Evolutionary conservation across 1,140 invertebrate species (phyloP).

Genomic region (Scaptodrosophila lebanonensis): DNA sequence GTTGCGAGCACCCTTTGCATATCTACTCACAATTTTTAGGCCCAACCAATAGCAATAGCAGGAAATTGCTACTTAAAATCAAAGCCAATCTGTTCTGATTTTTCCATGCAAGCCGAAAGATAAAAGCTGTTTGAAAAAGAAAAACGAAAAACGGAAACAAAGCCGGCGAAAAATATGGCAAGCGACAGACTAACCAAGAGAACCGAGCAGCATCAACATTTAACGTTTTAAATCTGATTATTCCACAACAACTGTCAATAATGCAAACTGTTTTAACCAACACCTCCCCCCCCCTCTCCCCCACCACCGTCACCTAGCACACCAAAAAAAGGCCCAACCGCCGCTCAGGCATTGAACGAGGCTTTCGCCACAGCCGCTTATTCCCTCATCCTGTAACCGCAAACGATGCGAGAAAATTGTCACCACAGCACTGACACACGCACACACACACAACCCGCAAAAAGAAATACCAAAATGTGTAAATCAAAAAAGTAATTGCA

Average conservation of each 20-base stretch:
- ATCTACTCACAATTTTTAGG: too few relatives aligned
- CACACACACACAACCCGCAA: too few relatives aligned
- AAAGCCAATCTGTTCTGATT: conserved; percentile 62
- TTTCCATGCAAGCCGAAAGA: conserved; percentile 42
- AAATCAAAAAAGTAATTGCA: conserved; percentile 72
- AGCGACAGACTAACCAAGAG: conserved; percentile 10
- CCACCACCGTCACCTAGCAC: too few relatives aligned
- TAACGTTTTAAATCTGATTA: conserved; percentile 74
- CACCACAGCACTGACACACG: conserved; percentile 14
- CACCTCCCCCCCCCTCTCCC: neutral
- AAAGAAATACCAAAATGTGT: conserved; percentile 45
- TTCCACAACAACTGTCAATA: conserved; percentile 74
- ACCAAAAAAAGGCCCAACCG: too few relatives aligned
- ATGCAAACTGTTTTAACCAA: conserved; percentile 44
- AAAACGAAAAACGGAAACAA: conserved; percentile 34
- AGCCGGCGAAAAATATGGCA: conserved; percentile 55
- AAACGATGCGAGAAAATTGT: conserved; percentile 70
- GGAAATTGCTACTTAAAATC: conserved; percentile 72
- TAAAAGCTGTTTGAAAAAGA: conserved; percentile 38
- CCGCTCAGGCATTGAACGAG: too few relatives aligned
- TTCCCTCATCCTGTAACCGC: conserved; percentile 34
- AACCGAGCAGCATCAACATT: conserved; percentile 57
- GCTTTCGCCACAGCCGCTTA: too few relatives aligned
- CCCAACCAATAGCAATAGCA: conserved; percentile 39
- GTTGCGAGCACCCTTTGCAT: too few relatives aligned